Percentiles rank a stretch among this genome's conserved stretches.
Conservation (phyloP, 1,140 invertebrate genomes). For the Drosophila sturtevanti region DNA sequence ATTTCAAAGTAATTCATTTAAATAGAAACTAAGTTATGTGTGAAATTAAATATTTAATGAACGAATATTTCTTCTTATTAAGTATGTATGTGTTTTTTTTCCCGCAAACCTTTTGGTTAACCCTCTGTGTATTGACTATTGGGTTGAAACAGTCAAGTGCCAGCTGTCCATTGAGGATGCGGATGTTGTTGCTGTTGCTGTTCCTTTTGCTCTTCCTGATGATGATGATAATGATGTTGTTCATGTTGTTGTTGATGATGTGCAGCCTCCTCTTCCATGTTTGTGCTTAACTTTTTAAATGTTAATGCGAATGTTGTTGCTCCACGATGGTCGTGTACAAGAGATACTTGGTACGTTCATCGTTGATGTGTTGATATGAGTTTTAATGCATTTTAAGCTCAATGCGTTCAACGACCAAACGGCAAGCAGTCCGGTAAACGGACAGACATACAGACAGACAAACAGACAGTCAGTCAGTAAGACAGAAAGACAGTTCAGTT, state of each 20-base stretch:
- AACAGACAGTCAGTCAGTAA: constrained; percentile 12
- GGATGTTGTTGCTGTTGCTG: constrained; percentile 15
- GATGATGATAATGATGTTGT: constrained; percentile 3
- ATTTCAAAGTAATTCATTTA: too few species aligned
- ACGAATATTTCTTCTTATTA: too few species aligned
- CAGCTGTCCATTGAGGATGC: constrained; percentile 8
- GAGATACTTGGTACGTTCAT: neutral
- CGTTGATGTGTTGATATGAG: constrained; percentile 25
- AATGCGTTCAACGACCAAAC: neutral
- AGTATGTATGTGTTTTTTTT: too few species aligned
- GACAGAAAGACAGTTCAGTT: neutral
- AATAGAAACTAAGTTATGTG: neutral
- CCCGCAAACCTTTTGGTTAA: neutral
- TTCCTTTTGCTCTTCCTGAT: neutral
- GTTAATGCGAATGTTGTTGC: constrained; percentile 47
- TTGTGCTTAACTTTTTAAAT: constrained; percentile 70
- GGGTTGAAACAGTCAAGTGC: neutral
- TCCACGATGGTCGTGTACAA: constrained; percentile 9
- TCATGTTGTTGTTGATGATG: constrained; percentile 26
- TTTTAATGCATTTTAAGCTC: constrained; percentile 65
- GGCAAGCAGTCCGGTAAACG: constrained; percentile 1
- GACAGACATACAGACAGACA: neutral
- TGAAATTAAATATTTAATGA: neutral
- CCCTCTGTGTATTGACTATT: neutral
- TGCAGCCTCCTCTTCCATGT: constrained; percentile 51